A percentile compares a stretch with the other conserved stretches of the same genome.
phyloP scores from a whole-genome alignment of 2,888 invertebrate genomes.

The Lasioglossum pauxillum region DNA sequence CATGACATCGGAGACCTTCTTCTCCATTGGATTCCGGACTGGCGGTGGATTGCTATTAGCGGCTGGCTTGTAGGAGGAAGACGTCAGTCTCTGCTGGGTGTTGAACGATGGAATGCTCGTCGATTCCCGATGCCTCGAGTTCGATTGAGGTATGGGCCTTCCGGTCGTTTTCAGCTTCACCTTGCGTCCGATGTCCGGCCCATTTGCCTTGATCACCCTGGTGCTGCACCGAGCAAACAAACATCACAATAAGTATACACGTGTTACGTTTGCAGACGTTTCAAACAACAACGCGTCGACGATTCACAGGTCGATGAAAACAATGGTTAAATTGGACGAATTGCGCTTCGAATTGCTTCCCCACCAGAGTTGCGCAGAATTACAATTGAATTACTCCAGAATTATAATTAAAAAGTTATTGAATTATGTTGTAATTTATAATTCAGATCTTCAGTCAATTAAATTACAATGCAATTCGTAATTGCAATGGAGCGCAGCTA shows the following conservation, averaged over 20 bases:
- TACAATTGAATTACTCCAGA: too few species aligned
- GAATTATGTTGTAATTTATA: too few species aligned
- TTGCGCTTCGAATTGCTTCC: too few species aligned
- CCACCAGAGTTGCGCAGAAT: too few species aligned
- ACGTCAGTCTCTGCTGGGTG: slow-evolving; percentile 76
- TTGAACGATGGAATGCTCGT: slow-evolving; percentile 79
- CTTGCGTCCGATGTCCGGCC: slow-evolving; percentile 94
- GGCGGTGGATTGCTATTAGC: slow-evolving; percentile 76
- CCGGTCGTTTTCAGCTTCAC: slow-evolving; percentile 89
- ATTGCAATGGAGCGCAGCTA: too few species aligned
- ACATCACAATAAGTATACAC: background rate
- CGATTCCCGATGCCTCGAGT: slow-evolving; percentile 79
- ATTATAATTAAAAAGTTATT: too few species aligned
- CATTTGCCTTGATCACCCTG: slow-evolving; percentile 96
- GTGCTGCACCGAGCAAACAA: slow-evolving; percentile 87
- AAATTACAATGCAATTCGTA: too few species aligned
- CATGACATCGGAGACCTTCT: slow-evolving; percentile 87
- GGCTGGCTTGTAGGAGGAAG: slow-evolving; percentile 85
- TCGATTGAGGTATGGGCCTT: slow-evolving; percentile 78
- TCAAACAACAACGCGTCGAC: too few species aligned
- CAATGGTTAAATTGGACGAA: too few species aligned
- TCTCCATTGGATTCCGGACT: slow-evolving; percentile 76
- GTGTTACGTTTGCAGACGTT: too few species aligned
- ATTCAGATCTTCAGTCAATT: too few species aligned
- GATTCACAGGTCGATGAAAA: too few species aligned